These are phyloP conservation scores for Stegastes partitus DNA, from an alignment of 2,113 vertebrate species.

Conservation along the genomic window DNA sequence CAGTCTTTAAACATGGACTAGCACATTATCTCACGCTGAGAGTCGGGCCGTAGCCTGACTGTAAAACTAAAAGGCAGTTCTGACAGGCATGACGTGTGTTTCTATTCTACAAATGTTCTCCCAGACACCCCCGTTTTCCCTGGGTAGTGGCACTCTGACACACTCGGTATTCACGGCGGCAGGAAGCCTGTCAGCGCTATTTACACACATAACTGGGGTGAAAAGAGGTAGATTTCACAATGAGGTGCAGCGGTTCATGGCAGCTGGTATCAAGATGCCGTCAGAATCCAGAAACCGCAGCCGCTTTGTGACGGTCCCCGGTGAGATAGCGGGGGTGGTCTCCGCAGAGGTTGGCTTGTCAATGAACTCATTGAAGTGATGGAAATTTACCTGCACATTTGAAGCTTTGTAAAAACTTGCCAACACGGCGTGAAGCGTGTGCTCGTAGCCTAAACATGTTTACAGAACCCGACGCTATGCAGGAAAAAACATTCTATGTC, in stretches of 20 bases:
- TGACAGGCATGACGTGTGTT: constrained; percentile 65
- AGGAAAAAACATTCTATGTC: not conserved
- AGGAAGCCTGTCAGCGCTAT: constrained; percentile 66
- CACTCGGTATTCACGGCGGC: constrained; percentile 68
- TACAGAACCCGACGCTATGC: not conserved
- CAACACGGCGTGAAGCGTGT: not conserved
- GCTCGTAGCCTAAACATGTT: not conserved
- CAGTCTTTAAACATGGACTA: constrained; percentile 36
- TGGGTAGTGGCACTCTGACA: constrained; percentile 62
- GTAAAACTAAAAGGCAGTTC: constrained; percentile 61
- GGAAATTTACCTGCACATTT: constrained; percentile 18
- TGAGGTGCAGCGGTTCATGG: constrained; percentile 64
- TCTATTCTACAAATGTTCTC: constrained; percentile 65
- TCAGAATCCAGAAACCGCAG: constrained; percentile 55
- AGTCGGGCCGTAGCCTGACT: constrained; percentile 39
- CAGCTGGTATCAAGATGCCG: constrained; percentile 50
- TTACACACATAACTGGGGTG: constrained; percentile 74
- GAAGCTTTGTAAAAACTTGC: constrained; percentile 31
- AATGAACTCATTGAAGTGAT: constrained; percentile 27
- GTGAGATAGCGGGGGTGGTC: constrained; percentile 42
- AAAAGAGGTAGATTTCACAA: constrained; percentile 71
- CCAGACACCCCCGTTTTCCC: constrained; percentile 56
- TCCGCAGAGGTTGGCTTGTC: constrained; percentile 24
- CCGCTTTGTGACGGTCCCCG: constrained; percentile 49
- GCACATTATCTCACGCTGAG: constrained; percentile 45